Evolutionary conservation across 2,888 invertebrate genomes (phyloP).

Genomic region (Drosophila picticornis): DNA sequence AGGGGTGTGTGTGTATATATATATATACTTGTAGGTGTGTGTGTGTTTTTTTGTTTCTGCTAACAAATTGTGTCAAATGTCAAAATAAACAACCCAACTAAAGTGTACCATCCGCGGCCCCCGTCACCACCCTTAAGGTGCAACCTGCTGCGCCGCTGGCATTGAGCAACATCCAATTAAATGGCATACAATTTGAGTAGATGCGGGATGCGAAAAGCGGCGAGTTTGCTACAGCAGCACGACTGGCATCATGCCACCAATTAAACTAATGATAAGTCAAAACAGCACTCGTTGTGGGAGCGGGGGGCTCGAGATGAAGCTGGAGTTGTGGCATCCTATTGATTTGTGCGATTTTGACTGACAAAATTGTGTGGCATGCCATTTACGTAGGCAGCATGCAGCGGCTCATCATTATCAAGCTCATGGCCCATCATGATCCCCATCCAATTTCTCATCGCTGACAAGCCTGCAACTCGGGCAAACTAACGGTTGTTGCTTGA

Average conservation of each 20-base stretch:
- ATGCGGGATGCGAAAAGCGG: not conserved
- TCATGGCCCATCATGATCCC: slow-evolving; percentile 1
- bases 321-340: slow-evolving; percentile 23
- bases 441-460: slow-evolving; percentile 37
- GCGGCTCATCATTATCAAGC: slow-evolving; percentile 51
- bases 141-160: slow-evolving; percentile 66
- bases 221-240: slow-evolving; percentile 5
- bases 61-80: slow-evolving; percentile 78
- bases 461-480: slow-evolving; percentile 48
- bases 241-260: slow-evolving; percentile 82
- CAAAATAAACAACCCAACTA: slow-evolving; percentile 68
- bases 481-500: slow-evolving; percentile 39
- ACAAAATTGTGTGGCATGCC: slow-evolving; percentile 28
- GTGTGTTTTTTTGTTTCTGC: slow-evolving; percentile 50
- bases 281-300: slow-evolving; percentile 45
- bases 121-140: slow-evolving; percentile 7
- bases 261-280: slow-evolving; percentile 84
- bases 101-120: slow-evolving; percentile 9
- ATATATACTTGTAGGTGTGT: not conserved
- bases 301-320: not conserved
- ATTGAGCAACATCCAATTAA: slow-evolving; percentile 73
- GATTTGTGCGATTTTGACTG: slow-evolving; percentile 41
- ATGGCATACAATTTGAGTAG: slow-evolving; percentile 48
- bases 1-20: not conserved
- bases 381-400: slow-evolving; percentile 23